Percentiles rank a stretch among this genome's conserved stretches.
These are phyloP conservation scores for Siderastrea siderea DNA, from an alignment of 92 coral and sea anemone species.

Conservation along the genomic window DNA sequence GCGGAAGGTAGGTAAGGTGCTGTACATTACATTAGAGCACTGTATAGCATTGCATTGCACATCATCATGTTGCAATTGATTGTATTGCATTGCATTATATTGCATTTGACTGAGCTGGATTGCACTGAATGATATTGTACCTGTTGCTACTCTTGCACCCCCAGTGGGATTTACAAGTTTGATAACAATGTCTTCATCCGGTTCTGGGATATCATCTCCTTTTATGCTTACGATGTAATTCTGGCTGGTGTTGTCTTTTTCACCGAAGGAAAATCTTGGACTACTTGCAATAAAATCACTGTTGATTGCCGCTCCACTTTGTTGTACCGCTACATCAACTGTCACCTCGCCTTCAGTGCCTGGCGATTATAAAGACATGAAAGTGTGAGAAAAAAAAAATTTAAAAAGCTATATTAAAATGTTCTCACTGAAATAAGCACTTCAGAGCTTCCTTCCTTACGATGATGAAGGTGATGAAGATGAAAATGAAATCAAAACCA, in stretches of 20 bases:
- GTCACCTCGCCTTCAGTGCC: conserved; percentile 83
- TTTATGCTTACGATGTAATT: conserved; percentile 56
- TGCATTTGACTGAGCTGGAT: background rate
- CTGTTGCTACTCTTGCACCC: conserved; percentile 83
- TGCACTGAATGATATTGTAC: background rate
- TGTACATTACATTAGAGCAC: background rate
- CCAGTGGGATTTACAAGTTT: conserved; percentile 87
- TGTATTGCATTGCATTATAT: background rate
- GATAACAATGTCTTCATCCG: conserved; percentile 83
- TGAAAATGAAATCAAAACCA: no score
- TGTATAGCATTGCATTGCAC: background rate
- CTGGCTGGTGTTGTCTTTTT: conserved; percentile 70
- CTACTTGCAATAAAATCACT: conserved; percentile 76
- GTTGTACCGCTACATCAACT: conserved; percentile 60
- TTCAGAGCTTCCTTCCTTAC: no score
- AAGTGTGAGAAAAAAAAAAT: background rate
- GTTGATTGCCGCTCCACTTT: conserved; percentile 68
- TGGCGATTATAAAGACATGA: conserved; percentile 8
- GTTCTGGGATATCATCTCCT: conserved; percentile 85
- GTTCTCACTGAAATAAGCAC: no score
- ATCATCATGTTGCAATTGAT: background rate
- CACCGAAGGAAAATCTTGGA: conserved; percentile 54
- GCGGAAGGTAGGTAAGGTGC: no score
- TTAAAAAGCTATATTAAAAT: no score
- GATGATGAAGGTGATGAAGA: no score